Evolutionary conservation across 1,140 invertebrate species (phyloP).

Genomic region (Neodiprion virginianus): DNA sequence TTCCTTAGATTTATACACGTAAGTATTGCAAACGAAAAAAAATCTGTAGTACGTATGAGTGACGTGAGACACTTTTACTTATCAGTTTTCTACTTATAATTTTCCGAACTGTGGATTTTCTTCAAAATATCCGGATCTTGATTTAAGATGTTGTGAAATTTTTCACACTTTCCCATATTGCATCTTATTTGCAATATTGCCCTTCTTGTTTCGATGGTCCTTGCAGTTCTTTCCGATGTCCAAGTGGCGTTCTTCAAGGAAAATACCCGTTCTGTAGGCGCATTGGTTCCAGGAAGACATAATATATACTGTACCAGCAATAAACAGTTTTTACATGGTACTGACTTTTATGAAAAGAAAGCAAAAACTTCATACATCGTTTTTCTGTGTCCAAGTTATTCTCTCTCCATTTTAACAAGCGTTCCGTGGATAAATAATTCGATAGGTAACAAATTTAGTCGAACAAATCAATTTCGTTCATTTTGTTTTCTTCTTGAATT

Average conservation of each 20-base stretch:
- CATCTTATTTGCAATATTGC: not conserved
- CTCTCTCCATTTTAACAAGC: not conserved
- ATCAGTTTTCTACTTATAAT: conserved; percentile 1
- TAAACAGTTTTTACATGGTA: not conserved
- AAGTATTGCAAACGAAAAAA: not conserved
- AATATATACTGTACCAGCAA: conserved; percentile 1
- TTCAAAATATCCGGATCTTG: not conserved
- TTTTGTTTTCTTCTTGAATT: not conserved
- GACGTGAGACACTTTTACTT: not conserved
- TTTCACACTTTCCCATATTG: not conserved
- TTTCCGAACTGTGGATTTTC: not conserved
- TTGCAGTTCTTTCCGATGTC: not conserved
- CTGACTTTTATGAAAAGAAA: not conserved
- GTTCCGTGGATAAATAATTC: not conserved
- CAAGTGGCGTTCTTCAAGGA: not conserved
- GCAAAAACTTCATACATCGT: not conserved
- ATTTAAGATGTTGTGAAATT: not conserved
- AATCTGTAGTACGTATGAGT: not conserved
- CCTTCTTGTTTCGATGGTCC: not conserved
- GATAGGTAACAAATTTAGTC: not conserved
- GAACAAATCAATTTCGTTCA: not conserved
- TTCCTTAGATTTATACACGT: not conserved
- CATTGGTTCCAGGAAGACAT: conserved; percentile 6
- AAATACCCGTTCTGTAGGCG: not conserved
- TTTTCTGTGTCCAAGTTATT: not conserved